Evolutionary conservation across 2,888 invertebrate genomes (phyloP), one percentile per base, ranked within the genome.

Genomic region (Sepioteuthis lessoniana): DNA sequence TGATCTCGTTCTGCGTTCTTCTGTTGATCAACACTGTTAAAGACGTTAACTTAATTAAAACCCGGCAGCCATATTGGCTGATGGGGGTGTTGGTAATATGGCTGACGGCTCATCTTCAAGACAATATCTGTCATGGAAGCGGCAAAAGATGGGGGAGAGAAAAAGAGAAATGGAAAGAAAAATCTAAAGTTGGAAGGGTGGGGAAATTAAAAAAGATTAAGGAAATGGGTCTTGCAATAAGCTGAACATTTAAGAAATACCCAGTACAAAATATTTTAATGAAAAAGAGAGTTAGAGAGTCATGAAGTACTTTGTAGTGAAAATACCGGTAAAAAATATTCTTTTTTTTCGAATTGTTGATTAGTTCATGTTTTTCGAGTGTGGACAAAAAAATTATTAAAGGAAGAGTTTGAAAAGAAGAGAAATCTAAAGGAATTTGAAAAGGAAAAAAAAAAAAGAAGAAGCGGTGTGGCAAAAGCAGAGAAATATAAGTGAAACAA

Each of bases 11-110:
- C 76, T 76, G n/a, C 76, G 76, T n/a, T 76, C 76, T 35, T 76
- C 76, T 76, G 76, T 35, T 76, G 76, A 76, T 76, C 76, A 76
- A 76, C 76, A 76, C n/a, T 76, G 76, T 76, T 76, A 76, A n/a
- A 76, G 76, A 76, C 76, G 76, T 76, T 76, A 76, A 76, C 76
- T 76, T 76, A 76, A 76, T 76, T 76, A 76, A 76, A 76, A n/a
- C 76, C 76, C n/a, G 76, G 76, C 35, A 76, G 76, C n/a, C 76
- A 76, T 76, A 76, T 76, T 76, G 76, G 76, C 19, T n/a, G 76
- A n/a, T 76, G 76, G 76, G 7, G 76, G 76, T n/a, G 76, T 13
- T 16, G 76, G n/a, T n/a, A n/a, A 76, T 35, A 76, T 76, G n/a
- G 76, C n/a, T 76, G 76, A 35, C 76, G 76, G 76, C 76, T 76